Conservation (phyloP, 2,113 vertebrate species). For the Lampris incognitus region DNA sequence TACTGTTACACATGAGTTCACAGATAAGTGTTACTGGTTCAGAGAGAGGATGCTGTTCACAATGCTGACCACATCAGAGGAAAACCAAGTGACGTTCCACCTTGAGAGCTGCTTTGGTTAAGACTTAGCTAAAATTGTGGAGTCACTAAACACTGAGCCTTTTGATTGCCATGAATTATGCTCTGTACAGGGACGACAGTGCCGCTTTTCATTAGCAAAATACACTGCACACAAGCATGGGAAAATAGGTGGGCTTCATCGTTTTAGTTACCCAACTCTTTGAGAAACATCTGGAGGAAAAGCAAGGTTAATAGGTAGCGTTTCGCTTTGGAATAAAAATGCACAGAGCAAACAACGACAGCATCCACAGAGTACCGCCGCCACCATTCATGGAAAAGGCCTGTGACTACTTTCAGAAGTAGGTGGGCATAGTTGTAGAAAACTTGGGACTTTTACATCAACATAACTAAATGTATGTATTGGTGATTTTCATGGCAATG, state of each 20-base stretch:
- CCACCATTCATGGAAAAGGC: neutral
- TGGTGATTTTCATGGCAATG: no score
- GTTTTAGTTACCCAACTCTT: neutral
- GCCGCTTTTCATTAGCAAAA: slow-evolving; percentile 81
- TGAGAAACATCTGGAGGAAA: slow-evolving; percentile 3
- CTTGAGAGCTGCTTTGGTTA: slow-evolving; percentile 61
- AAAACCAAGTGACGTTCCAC: slow-evolving; percentile 71
- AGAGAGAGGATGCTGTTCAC: slow-evolving; percentile 34
- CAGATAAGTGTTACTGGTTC: slow-evolving; percentile 1
- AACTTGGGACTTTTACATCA: neutral
- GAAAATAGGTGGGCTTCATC: slow-evolving; percentile 40
- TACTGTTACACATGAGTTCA: neutral
- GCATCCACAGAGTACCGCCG: neutral
- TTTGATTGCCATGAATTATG: slow-evolving; percentile 76
- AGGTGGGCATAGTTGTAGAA: neutral
- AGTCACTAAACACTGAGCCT: slow-evolving; percentile 77
- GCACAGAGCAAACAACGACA: neutral
- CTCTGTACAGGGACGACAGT: slow-evolving; percentile 72
- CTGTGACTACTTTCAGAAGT: slow-evolving; percentile 8
- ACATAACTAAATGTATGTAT: no score
- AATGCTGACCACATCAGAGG: slow-evolving; percentile 37
- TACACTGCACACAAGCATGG: slow-evolving; percentile 21
- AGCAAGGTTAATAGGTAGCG: slow-evolving; percentile 32
- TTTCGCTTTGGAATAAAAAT: neutral
- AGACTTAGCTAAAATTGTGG: slow-evolving; percentile 38